Percentiles rank a stretch among this genome's conserved stretches.
phyloP scores from a whole-genome alignment of 2,888 invertebrate species.

The Chrysolina americana region DNA sequence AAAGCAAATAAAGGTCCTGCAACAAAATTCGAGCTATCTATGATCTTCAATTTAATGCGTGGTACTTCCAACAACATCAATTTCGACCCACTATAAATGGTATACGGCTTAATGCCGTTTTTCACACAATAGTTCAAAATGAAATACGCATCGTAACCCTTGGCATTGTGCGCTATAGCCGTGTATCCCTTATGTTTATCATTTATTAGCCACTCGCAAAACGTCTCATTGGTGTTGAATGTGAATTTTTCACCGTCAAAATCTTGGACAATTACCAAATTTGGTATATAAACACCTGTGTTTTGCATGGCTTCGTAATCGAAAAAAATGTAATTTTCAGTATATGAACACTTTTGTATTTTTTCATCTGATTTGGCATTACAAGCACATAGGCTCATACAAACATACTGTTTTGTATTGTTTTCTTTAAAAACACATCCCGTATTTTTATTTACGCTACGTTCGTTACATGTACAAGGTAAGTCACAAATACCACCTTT shows the following conservation, averaged over 20 bases:
- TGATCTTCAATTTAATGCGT: constrained; percentile 15
- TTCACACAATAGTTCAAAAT: constrained; percentile 33
- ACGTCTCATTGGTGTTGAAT: constrained; percentile 4
- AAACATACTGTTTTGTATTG: not conserved
- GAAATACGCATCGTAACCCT: constrained; percentile 29
- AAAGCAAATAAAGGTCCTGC: not conserved
- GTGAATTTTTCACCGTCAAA: constrained; percentile 26
- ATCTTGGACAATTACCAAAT: constrained; percentile 29
- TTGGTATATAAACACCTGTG: constrained; percentile 17
- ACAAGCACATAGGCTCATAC: constrained; percentile 3
- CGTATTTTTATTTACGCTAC: not conserved
- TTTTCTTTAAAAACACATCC: constrained; percentile 1
- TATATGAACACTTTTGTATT: constrained; percentile 20
- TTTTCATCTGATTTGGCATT: constrained; percentile 3
- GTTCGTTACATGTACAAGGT: constrained; percentile 14
- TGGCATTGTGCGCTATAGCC: constrained; percentile 23
- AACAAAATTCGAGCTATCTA: constrained; percentile 15
- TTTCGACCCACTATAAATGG: constrained; percentile 30
- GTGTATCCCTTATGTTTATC: constrained; percentile 22
- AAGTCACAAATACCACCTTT: constrained; percentile 19
- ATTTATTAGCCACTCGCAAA: constrained; percentile 29
- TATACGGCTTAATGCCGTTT: constrained; percentile 26
- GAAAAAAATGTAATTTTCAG: constrained; percentile 33
- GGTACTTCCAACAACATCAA: constrained; percentile 27
- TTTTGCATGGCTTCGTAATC: constrained; percentile 23